Conservation (phyloP, 2,888 invertebrate genomes). For the Cryptosula pallasiana region DNA sequence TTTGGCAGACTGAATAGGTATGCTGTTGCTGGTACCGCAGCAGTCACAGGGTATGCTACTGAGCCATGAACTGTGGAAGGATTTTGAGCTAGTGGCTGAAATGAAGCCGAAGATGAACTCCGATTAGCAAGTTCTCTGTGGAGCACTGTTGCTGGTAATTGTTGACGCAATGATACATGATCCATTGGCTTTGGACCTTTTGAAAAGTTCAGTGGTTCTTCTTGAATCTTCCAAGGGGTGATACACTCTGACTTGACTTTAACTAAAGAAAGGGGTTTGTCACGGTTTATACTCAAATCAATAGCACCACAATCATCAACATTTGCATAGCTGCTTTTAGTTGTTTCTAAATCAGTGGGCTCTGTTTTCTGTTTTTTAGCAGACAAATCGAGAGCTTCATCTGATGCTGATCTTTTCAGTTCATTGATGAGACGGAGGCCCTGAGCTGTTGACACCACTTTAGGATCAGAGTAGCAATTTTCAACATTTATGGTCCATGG, state of each 20-base stretch:
- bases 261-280: background rate
- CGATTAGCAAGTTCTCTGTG: background rate
- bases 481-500: background rate
- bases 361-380: background rate
- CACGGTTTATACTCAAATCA: slow-evolving; percentile 7
- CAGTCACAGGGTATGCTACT: background rate
- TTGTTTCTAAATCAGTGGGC: background rate
- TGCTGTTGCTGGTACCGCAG: background rate
- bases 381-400: slow-evolving; percentile 2
- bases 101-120: background rate
- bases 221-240: no score
- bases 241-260: background rate
- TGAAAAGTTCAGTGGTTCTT: slow-evolving; percentile 7
- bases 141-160: background rate
- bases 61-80: background rate
- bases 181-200: background rate
- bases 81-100: background rate
- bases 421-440: background rate
- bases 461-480: background rate
- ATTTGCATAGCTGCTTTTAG: background rate
- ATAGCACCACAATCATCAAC: slow-evolving; percentile 16
- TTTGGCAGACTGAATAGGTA: background rate
- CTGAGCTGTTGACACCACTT: background rate
- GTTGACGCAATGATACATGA: background rate
- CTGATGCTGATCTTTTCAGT: background rate